Evolutionary conservation across 2,113 vertebrate genomes (phyloP).

Genomic region (Lanius collurio): DNA sequence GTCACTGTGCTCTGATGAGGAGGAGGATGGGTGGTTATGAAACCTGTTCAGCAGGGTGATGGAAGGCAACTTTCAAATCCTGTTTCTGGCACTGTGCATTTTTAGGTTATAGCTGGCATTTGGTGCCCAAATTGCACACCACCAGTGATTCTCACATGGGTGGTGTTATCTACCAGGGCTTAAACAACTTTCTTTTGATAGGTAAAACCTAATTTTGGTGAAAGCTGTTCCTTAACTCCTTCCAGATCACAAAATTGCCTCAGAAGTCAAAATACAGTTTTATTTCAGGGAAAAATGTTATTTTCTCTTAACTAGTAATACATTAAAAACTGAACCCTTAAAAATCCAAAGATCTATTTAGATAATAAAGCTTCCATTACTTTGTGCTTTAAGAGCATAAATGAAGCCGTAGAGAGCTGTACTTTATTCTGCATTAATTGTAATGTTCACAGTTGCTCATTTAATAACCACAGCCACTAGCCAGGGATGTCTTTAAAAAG

Average conservation of each 20-base stretch:
- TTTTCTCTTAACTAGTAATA: not conserved
- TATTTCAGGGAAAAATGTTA: not conserved
- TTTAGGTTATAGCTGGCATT: not conserved
- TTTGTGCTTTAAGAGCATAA: not conserved
- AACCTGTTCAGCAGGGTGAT: not conserved
- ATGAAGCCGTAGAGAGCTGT: not conserved
- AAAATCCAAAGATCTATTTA: not conserved
- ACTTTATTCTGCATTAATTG: not conserved
- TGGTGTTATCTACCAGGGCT: not conserved
- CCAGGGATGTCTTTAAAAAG: not conserved
- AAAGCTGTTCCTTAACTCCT: not conserved
- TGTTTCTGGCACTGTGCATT: not conserved
- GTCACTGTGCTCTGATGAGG: fast-evolving
- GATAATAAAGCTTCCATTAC: not conserved
- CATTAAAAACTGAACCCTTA: not conserved
- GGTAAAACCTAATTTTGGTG: not conserved
- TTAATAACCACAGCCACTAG: not conserved
- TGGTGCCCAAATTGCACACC: not conserved
- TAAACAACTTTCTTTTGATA: not conserved
- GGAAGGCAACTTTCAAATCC: not conserved
- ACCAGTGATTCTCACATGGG: not conserved
- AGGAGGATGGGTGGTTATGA: not conserved
- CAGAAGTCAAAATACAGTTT: not conserved
- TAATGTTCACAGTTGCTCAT: not conserved
- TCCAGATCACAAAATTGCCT: fast-evolving